These are phyloP conservation scores for Alces alces DNA, from an alignment of 2,113 vertebrate genomes.

Conservation along the genomic window DNA sequence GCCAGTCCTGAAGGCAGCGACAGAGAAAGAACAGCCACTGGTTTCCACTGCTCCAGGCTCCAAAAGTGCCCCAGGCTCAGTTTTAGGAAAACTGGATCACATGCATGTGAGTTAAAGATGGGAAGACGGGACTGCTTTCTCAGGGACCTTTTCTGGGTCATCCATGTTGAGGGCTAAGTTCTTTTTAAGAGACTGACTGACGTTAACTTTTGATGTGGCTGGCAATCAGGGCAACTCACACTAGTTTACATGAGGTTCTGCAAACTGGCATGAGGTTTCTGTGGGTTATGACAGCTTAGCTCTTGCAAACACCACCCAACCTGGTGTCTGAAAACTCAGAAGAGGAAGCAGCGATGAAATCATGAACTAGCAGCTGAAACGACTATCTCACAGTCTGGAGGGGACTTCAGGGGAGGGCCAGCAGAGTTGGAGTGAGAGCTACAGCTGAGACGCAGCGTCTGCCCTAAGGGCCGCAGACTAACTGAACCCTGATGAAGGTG, in stretches of 20 bases:
- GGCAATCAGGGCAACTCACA: neutral
- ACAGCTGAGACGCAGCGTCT: neutral
- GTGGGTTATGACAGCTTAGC: neutral
- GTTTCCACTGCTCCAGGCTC: neutral
- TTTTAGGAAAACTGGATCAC: neutral
- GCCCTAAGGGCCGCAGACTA: neutral
- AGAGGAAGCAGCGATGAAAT: neutral
- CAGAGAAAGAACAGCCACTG: neutral
- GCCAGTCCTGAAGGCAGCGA: neutral
- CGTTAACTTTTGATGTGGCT: neutral
- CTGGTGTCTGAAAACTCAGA: neutral
- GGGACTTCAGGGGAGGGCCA: neutral
- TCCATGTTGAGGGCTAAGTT: neutral
- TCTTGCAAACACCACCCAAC: neutral
- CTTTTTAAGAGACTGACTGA: neutral
- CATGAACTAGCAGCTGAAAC: neutral
- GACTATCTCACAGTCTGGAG: neutral
- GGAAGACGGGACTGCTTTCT: neutral
- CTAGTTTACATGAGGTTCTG: neutral
- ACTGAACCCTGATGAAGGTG: neutral
- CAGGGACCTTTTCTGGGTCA: neutral
- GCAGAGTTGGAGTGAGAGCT: neutral
- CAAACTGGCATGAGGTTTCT: neutral
- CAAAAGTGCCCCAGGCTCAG: neutral
- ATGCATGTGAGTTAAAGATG: neutral